These are phyloP conservation scores for Pasiphila rectangulata DNA, from an alignment of 2,888 invertebrate species.

Conservation along the genomic window DNA sequence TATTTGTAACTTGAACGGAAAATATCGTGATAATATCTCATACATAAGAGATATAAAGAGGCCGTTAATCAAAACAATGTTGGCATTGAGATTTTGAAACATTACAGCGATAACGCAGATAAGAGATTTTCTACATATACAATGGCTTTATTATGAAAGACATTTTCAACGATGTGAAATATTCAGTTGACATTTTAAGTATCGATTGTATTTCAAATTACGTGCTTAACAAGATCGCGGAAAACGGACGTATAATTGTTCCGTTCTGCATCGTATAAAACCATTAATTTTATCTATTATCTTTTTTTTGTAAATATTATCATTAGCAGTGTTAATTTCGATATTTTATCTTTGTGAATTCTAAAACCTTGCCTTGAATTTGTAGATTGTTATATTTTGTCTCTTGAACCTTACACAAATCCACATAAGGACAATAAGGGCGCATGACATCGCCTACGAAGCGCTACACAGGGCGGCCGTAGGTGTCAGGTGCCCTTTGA, in stretches of 20 bases:
- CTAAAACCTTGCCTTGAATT: neutral
- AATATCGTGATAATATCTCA: conserved; percentile 1
- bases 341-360: neutral
- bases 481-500: conserved; percentile 20
- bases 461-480: no score
- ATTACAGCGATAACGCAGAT: conserved; percentile 37
- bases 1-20: conserved; percentile 6
- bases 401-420: neutral
- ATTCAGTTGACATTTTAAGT: conserved; percentile 18
- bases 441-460: conserved; percentile 28
- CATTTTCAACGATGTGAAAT: conserved; percentile 21
- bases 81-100: conserved; percentile 44
- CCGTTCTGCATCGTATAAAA: no score
- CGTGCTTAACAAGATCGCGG: no score
- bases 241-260: no score
- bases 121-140: conserved; percentile 38
- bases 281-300: no score
- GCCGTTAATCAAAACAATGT: conserved; percentile 37
- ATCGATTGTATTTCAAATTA: conserved; percentile 18
- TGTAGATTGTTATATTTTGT: no score
- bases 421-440: conserved; percentile 36
- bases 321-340: no score
- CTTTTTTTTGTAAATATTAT: no score
- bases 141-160: conserved; percentile 17
- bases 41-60: neutral